phyloP scores from a whole-genome alignment of 2,797 vertebrate species.

The Molossus alvarezi region DNA sequence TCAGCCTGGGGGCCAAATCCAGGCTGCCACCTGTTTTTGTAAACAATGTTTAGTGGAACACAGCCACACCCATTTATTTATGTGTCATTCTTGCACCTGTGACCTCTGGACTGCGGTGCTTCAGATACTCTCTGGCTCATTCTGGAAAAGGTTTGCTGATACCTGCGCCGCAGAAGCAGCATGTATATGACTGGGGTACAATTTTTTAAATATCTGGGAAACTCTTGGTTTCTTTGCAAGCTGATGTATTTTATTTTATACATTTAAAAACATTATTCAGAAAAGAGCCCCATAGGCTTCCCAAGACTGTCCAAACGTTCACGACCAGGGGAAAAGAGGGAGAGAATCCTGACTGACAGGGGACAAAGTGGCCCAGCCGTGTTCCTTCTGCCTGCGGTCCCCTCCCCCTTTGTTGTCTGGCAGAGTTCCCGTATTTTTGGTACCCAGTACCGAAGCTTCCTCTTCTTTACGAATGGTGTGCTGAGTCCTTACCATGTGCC shows the following conservation, averaged over 20 bases:
- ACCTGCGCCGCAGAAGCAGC: neutral
- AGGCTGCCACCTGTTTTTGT: neutral
- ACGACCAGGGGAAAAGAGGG: neutral
- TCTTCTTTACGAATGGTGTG: neutral
- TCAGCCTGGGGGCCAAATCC: neutral
- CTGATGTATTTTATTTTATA: neutral
- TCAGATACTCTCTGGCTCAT: neutral
- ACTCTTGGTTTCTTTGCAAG: slow-evolving; percentile 8
- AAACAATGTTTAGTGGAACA: neutral
- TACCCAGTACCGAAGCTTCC: neutral
- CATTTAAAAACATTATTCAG: neutral
- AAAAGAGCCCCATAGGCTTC: neutral
- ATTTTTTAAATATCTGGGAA: neutral
- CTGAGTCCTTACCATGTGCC: neutral
- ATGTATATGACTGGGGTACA: neutral
- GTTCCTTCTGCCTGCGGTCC: neutral
- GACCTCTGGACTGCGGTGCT: neutral
- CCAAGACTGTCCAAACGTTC: neutral
- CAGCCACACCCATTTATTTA: neutral
- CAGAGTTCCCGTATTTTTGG: neutral
- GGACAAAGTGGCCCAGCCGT: neutral
- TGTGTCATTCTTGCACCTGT: neutral
- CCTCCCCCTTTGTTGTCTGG: neutral
- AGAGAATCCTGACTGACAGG: neutral
- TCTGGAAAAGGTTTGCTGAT: neutral